These are phyloP conservation scores for Diachasma alloeum DNA, from an alignment of 1,140 invertebrate genomes.

Conservation along the genomic window DNA sequence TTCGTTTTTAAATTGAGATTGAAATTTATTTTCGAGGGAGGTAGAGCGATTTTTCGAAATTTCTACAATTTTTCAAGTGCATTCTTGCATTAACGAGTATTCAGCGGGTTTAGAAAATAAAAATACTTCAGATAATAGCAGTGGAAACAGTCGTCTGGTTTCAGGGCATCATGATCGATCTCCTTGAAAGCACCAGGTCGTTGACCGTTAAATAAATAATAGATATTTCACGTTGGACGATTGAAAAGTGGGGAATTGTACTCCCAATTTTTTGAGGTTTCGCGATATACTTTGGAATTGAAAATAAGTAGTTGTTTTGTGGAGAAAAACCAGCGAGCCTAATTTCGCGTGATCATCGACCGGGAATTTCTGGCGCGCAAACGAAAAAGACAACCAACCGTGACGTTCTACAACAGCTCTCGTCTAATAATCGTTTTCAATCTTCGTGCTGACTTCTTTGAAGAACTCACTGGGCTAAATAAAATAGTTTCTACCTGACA, in stretches of 20 bases:
- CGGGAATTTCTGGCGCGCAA: conserved; percentile 1
- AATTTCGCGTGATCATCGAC: background rate
- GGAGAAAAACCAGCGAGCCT: background rate
- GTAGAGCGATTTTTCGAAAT: background rate
- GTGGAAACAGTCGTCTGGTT: conserved; percentile 1
- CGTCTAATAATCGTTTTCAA: background rate
- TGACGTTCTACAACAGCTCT: background rate
- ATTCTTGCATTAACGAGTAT: too few relatives aligned
- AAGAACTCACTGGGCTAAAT: too few relatives aligned
- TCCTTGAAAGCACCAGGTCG: background rate
- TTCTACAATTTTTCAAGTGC: background rate
- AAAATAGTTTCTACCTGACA: too few relatives aligned
- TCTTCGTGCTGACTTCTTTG: background rate
- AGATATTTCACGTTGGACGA: background rate
- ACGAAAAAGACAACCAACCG: background rate
- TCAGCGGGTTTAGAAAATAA: background rate
- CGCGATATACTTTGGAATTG: too few relatives aligned
- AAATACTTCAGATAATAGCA: background rate
- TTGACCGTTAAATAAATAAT: background rate
- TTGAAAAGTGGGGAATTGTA: too few relatives aligned
- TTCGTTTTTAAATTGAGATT: background rate
- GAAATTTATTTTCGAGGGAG: too few relatives aligned
- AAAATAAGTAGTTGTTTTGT: background rate
- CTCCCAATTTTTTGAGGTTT: too few relatives aligned
- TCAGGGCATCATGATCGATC: background rate